Evolutionary conservation across 2,888 invertebrate genomes (phyloP).

Genomic region (Hetaerina titia): DNA sequence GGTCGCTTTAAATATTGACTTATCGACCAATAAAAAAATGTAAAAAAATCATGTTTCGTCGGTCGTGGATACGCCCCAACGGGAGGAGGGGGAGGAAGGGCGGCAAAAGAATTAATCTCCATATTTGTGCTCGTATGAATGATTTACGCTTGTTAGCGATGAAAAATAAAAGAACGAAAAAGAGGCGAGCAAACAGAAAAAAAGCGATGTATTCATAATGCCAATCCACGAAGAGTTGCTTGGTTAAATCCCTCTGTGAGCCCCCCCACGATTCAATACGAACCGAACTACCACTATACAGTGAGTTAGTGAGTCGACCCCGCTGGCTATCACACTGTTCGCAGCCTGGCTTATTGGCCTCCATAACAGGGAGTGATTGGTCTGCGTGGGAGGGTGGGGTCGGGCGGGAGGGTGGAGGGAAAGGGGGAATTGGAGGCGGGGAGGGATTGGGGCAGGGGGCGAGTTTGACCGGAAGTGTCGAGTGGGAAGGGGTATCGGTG

Average conservation of each 20-base stretch:
- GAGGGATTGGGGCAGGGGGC: slow-evolving; percentile 68
- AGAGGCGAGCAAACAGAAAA: slow-evolving; percentile 9
- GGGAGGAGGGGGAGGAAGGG: neutral
- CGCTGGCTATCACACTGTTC: slow-evolving; percentile 40
- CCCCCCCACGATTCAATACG: slow-evolving; percentile 67
- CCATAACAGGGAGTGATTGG: slow-evolving; percentile 53
- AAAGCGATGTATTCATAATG: slow-evolving; percentile 59
- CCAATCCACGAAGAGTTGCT: slow-evolving; percentile 43
- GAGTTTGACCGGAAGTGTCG: slow-evolving; percentile 51
- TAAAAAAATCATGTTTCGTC: neutral
- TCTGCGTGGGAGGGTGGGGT: slow-evolving; percentile 68
- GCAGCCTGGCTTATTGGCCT: slow-evolving; percentile 58
- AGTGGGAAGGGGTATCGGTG: neutral
- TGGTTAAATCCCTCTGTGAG: slow-evolving; percentile 56
- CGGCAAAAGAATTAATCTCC: slow-evolving; percentile 57
- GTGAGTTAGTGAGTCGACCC: slow-evolving; percentile 38
- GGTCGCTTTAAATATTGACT: slow-evolving; percentile 63
- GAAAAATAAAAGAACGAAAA: neutral
- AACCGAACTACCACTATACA: slow-evolving; percentile 52
- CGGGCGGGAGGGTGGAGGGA: slow-evolving; percentile 68
- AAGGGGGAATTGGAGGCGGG: slow-evolving; percentile 52
- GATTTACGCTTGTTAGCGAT: slow-evolving; percentile 62
- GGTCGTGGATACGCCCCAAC: neutral
- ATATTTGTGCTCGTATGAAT: slow-evolving; percentile 53
- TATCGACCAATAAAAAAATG: neutral